Base-by-base conservation (phyloP, 2,797 vertebrate genomes). In the Lycodopsis pacificus region DNA sequence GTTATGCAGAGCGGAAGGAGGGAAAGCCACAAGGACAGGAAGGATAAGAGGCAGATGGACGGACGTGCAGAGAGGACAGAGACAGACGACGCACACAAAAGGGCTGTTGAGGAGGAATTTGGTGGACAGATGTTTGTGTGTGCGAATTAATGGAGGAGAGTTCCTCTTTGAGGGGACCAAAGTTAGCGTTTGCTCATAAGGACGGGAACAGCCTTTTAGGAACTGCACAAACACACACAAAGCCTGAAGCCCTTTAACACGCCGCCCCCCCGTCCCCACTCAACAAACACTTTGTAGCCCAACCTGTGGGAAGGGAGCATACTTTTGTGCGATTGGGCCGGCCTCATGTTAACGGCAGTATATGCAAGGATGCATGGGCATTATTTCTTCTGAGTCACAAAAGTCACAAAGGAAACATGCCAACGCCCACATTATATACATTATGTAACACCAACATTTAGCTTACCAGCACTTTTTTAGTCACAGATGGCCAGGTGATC, bases 171-270 rank as follows among this genome's bases (percentile, higher is more conserved):
- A 85, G 77, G 62, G 22, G 68, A 80, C 68, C 62, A n/a, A 49
- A 83, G 86, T 78, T 83, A 82, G 74, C 44, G 77, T 87, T 90
- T 88, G 80, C 86, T 88, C 84, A 83, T 83, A 81, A 75, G 85
- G 65, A 77, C 25, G 40, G 77, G 38, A 69, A 59, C 36, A 62
- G 53, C 73, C 84, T 86, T 87, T 87, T 69, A 88, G 73, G 76
- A 76, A 32, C 65, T 49, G 71, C 57, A 65, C 78, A 81, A 71
- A 77, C 73, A 87, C 25, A 78, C 79, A 75, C 30, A 82, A 49
- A 77, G 65, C 44, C 69, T 72, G 48, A 15, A 63, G 65, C 30
- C 27, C 32, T 30, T 19, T 56, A 4, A 30, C 22, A 53, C 22
- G 27, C 22, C 4, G 22, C 22, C 25, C 25, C 22, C 2, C 34